A percentile compares a stretch with the other conserved stretches of the same genome.
These are phyloP conservation scores for Procavia capensis DNA, from an alignment of 2,113 vertebrate species.

Conservation along the genomic window DNA sequence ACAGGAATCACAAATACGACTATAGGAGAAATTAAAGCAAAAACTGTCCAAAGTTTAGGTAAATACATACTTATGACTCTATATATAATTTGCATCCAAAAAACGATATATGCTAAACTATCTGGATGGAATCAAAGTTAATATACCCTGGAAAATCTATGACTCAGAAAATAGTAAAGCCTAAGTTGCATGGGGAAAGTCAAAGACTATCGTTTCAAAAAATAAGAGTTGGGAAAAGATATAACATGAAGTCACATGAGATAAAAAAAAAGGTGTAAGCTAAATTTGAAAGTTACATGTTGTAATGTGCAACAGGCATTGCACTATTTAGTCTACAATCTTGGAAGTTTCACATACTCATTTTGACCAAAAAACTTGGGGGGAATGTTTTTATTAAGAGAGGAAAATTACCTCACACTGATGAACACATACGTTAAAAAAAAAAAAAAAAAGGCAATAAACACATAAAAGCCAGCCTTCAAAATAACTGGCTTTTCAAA, in stretches of 20 bases:
- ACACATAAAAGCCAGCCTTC: not conserved
- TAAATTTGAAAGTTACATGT: constrained; percentile 34
- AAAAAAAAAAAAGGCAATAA: not conserved
- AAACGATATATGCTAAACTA: not conserved
- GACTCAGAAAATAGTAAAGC: not conserved
- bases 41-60: not conserved
- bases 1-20: not conserved
- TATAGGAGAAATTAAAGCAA: not conserved
- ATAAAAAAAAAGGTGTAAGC: not conserved
- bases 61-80: not conserved
- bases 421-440: not conserved
- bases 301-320: not conserved
- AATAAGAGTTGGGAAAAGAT: not conserved
- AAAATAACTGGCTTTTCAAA: not conserved
- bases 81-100: not conserved
- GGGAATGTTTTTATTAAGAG: not conserved
- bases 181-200: not conserved
- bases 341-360: not conserved
- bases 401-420: not conserved
- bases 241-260: not conserved
- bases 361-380: not conserved
- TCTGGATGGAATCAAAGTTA: not conserved
- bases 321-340: not conserved
- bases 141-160: not conserved
- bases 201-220: not conserved